Percentiles rank a stretch among this genome's conserved stretches.
phyloP scores from a whole-genome alignment of 2,888 invertebrate genomes.

The Sminthurides aquaticus region DNA sequence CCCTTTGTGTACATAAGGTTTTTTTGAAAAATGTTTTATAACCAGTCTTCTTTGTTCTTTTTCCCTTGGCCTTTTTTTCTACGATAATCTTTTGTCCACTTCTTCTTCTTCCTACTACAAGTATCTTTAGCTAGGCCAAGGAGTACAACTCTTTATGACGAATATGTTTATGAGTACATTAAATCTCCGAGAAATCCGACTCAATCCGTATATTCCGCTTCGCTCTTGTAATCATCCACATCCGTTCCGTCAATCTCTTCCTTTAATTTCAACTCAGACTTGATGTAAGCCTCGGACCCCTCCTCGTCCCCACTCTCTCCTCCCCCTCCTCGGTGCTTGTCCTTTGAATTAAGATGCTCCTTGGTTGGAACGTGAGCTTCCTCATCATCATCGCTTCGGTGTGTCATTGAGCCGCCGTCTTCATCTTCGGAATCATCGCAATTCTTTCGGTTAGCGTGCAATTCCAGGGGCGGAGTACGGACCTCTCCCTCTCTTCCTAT shows the following conservation, averaged over 20 bases:
- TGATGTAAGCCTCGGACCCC: conserved; percentile 27
- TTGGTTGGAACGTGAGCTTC: background rate
- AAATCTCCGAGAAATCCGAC: too few relatives aligned
- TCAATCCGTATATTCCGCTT: conserved; percentile 22
- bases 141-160: too few relatives aligned
- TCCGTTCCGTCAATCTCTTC: conserved; percentile 22
- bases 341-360: background rate
- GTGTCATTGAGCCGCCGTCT: conserved; percentile 44
- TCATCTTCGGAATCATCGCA: conserved; percentile 45
- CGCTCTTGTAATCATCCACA: conserved; percentile 18
- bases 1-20: background rate
- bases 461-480: background rate
- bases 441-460: background rate
- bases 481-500: background rate
- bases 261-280: conserved; percentile 27
- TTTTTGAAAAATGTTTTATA: background rate
- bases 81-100: too few relatives aligned
- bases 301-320: conserved; percentile 29
- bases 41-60: background rate
- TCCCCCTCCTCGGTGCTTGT: too few relatives aligned
- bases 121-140: too few relatives aligned
- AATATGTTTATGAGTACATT: too few relatives aligned
- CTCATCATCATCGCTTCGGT: conserved; percentile 23
- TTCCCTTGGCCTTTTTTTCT: too few relatives aligned
- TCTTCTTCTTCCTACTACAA: background rate